Percentiles rank a stretch among this genome's conserved stretches.
Conservation (phyloP, 2,797 vertebrate species). For the Cynodonichthys magdalenae region DNA sequence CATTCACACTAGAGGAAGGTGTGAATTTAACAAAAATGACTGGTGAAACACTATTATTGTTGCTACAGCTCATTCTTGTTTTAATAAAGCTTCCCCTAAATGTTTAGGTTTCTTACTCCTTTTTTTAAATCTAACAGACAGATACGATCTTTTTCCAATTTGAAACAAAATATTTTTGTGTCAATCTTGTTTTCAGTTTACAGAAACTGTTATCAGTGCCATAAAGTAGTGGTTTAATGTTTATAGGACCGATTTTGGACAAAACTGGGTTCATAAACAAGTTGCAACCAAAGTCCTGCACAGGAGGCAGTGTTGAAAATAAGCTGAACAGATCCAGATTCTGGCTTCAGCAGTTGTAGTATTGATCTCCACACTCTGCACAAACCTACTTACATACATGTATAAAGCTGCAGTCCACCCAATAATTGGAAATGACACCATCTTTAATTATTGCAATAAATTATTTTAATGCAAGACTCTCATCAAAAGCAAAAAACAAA, state of each 20-base stretch:
- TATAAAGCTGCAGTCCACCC: neutral
- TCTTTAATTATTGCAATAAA: slow-evolving; percentile 58
- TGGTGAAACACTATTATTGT: too few relatives aligned
- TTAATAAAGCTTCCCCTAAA: too few relatives aligned
- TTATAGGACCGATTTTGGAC: too few relatives aligned
- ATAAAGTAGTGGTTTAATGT: neutral
- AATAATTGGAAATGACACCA: slow-evolving; percentile 28
- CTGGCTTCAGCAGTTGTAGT: slow-evolving; percentile 2
- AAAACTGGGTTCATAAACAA: neutral
- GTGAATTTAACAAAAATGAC: too few relatives aligned
- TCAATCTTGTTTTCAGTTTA: too few relatives aligned
- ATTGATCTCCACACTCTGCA: slow-evolving; percentile 14
- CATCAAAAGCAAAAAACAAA: slow-evolving; percentile 70
- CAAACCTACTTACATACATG: slow-evolving; percentile 1
- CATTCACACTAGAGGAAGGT: too few relatives aligned
- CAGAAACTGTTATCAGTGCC: too few relatives aligned
- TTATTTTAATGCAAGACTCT: slow-evolving; percentile 75
- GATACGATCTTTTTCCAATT: too few relatives aligned
- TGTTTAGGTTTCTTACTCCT: too few relatives aligned
- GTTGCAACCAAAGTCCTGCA: slow-evolving; percentile 1
- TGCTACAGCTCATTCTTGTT: too few relatives aligned
- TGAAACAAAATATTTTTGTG: too few relatives aligned
- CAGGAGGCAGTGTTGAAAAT: slow-evolving; percentile 31
- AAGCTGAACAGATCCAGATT: slow-evolving; percentile 19
- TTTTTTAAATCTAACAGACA: too few relatives aligned